Evolutionary conservation across 2,797 vertebrate genomes (phyloP).

Genomic region (Furcifer pardalis): DNA sequence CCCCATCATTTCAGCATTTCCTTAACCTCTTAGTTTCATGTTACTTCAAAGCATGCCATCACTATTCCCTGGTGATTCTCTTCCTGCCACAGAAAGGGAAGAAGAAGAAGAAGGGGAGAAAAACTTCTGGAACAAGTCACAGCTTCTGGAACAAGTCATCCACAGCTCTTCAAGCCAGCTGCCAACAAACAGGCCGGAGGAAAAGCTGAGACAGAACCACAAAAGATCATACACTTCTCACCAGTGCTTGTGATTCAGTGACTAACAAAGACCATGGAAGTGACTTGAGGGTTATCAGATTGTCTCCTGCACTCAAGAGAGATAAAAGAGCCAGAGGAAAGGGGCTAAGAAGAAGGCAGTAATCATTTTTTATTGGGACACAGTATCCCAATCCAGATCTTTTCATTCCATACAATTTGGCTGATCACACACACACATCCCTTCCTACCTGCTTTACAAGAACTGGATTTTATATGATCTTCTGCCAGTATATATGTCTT

Average conservation of each 20-base stretch:
- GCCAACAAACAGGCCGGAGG: background rate
- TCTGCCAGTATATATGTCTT: too few species aligned
- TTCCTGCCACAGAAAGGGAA: background rate
- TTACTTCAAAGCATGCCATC: background rate
- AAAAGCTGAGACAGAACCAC: background rate
- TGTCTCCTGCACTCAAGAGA: background rate
- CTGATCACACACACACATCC: too few species aligned
- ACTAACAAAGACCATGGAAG: background rate
- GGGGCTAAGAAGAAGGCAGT: background rate
- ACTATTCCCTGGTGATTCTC: background rate
- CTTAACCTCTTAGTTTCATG: background rate
- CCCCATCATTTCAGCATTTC: slow-evolving; percentile 1
- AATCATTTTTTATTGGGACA: background rate
- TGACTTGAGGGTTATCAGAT: background rate
- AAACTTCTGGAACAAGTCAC: background rate
- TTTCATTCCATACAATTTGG: too few species aligned
- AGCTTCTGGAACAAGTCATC: too few species aligned
- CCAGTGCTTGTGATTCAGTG: background rate
- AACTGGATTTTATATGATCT: too few species aligned
- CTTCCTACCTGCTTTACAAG: too few species aligned
- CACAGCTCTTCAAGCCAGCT: background rate
- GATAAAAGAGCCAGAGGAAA: background rate
- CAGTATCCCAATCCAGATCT: too few species aligned
- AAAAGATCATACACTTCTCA: background rate
- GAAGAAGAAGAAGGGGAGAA: background rate